Conservation (phyloP, 1,140 invertebrate species). For the Euura lappo region DNA sequence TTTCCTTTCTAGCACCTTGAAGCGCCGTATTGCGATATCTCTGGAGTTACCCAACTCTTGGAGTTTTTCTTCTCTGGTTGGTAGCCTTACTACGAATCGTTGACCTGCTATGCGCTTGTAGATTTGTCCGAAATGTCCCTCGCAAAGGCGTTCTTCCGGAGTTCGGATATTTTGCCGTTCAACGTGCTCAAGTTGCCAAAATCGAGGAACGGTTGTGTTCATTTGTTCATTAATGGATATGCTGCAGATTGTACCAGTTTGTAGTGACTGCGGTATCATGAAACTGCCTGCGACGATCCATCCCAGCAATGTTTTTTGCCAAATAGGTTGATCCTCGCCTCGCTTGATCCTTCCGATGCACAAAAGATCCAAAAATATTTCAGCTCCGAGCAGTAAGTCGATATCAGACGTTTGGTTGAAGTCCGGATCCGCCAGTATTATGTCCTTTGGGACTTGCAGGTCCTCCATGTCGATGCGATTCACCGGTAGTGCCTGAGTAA, state of each 20-base stretch:
- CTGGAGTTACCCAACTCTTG: not conserved
- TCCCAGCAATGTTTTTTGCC: slow-evolving; percentile 19
- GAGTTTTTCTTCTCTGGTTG: not conserved
- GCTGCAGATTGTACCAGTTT: not conserved
- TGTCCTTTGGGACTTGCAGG: not conserved
- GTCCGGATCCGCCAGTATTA: not conserved
- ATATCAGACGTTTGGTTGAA: not conserved
- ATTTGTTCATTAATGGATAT: not conserved
- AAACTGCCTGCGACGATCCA: slow-evolving; percentile 22
- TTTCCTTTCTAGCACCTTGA: not conserved
- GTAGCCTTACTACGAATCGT: not conserved
- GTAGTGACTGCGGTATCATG: too few relatives aligned
- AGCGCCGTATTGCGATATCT: not conserved
- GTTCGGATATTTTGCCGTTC: not conserved
- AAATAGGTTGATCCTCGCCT: slow-evolving; percentile 11
- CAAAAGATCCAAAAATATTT: slow-evolving; percentile 20
- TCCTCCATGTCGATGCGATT: not conserved
- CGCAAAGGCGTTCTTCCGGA: too few relatives aligned
- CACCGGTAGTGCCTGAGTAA: not conserved
- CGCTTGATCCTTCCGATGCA: slow-evolving; percentile 6
- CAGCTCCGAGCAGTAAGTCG: slow-evolving; percentile 14
- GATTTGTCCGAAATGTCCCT: not conserved
- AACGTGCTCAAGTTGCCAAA: slow-evolving; percentile 19
- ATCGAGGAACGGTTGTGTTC: slow-evolving; percentile 12
- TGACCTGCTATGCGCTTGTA: not conserved